Conservation (phyloP, 1,140 invertebrate species). For the Lerema accius region DNA sequence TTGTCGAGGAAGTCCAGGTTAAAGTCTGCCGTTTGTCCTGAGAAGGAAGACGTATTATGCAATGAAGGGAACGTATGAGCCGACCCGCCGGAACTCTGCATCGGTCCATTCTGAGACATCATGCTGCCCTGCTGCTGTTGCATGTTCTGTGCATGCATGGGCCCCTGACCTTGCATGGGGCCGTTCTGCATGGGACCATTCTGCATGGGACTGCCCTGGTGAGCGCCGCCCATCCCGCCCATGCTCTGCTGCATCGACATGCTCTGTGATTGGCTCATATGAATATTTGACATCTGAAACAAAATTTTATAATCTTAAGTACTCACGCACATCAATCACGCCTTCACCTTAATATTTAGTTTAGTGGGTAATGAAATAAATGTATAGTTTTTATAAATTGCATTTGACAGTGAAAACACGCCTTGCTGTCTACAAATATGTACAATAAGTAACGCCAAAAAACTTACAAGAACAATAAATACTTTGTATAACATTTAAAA, state of each 20-base stretch:
- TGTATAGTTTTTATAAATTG: too few relatives aligned
- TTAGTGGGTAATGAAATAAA: too few relatives aligned
- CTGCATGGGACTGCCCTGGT: conserved; percentile 63
- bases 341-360: too few relatives aligned
- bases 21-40: conserved; percentile 86
- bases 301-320: too few relatives aligned
- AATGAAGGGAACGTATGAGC: conserved; percentile 61
- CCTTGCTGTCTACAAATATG: too few relatives aligned
- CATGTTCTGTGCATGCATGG: conserved; percentile 50
- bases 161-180: conserved; percentile 39
- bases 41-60: conserved; percentile 82
- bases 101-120: conserved; percentile 55
- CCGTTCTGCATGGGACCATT: conserved; percentile 45
- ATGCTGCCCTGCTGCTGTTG: conserved; percentile 60
- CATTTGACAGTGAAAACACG: too few relatives aligned
- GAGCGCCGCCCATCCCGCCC: conserved; percentile 59
- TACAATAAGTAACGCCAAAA: too few relatives aligned
- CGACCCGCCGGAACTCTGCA: conserved; percentile 43
- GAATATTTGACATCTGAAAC: conserved; percentile 85
- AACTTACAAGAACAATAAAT: too few relatives aligned
- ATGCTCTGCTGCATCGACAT: conserved; percentile 83
- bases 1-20: conserved; percentile 92
- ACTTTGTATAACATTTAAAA: too few relatives aligned
- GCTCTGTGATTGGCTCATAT: conserved; percentile 86
- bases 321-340: too few relatives aligned